These are phyloP conservation scores for Ia io DNA, from an alignment of 2,113 vertebrate species.

Conservation along the genomic window DNA sequence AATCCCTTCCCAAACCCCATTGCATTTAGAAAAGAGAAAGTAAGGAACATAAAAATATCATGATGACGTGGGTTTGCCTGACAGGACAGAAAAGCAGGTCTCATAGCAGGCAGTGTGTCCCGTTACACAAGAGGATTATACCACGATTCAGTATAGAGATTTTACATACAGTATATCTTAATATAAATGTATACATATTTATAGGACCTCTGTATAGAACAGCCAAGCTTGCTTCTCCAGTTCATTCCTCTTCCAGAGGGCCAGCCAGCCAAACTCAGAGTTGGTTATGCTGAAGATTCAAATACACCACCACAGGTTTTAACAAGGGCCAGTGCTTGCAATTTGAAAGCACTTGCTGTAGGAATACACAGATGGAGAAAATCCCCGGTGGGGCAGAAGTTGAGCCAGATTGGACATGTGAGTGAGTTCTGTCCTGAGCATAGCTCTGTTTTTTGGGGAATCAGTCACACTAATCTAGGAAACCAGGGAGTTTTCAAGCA, in stretches of 20 bases:
- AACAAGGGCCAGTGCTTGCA: background rate
- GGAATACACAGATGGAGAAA: background rate
- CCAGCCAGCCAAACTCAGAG: conserved; percentile 95
- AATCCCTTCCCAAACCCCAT: conserved; percentile 35
- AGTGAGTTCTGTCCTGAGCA: background rate
- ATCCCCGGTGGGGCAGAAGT: background rate
- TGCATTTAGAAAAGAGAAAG: conserved; percentile 60
- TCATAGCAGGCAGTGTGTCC: conserved; percentile 57
- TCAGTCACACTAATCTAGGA: background rate
- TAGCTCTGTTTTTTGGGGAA: background rate
- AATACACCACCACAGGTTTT: background rate
- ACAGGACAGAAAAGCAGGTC: conserved; percentile 60
- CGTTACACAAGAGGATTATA: conserved; percentile 80
- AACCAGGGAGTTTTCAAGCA: background rate
- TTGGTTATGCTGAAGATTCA: conserved; percentile 95
- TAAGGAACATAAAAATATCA: conserved; percentile 65
- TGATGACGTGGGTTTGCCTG: conserved; percentile 54
- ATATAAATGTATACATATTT: conserved; percentile 87
- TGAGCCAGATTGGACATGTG: background rate
- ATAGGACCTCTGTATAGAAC: conserved; percentile 87
- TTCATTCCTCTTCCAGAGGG: conserved; percentile 98
- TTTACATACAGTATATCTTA: conserved; percentile 77
- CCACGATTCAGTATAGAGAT: conserved; percentile 79
- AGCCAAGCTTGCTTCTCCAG: conserved; percentile 97
- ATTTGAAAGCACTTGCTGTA: background rate